Conservation (phyloP, 2,113 vertebrate species). For the Ammodytes dubius region DNA sequence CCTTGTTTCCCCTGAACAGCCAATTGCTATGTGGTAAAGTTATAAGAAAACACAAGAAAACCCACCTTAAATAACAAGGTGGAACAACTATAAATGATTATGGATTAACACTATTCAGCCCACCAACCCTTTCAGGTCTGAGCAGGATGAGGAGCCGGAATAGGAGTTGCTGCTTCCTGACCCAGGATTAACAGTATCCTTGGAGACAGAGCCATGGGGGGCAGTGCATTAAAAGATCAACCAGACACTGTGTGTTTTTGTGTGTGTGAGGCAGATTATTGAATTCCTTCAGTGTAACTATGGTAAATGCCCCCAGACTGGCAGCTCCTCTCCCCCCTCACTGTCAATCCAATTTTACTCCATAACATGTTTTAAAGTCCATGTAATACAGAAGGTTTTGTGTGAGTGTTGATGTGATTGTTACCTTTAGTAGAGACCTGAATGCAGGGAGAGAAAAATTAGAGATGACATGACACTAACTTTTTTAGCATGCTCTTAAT, state of each 20-base stretch:
- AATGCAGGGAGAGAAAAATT: too few relatives aligned
- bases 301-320: conserved; percentile 49
- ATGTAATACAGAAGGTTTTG: conserved; percentile 39
- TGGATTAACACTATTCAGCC: neutral
- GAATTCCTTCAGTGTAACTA: conserved; percentile 69
- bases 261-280: conserved; percentile 40
- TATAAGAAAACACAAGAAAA: neutral
- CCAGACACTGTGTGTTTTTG: conserved; percentile 37
- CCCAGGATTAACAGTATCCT: conserved; percentile 77
- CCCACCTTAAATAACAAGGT: too few relatives aligned
- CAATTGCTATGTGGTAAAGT: neutral
- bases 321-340: conserved; percentile 9
- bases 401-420: conserved; percentile 1
- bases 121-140: neutral
- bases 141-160: conserved; percentile 64
- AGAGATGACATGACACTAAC: too few relatives aligned
- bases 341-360: conserved; percentile 50
- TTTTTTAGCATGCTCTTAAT: too few relatives aligned
- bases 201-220: conserved; percentile 67
- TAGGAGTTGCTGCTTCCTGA: conserved; percentile 46
- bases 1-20: neutral
- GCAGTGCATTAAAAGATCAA: conserved; percentile 60
- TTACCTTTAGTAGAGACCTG: neutral
- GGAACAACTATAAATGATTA: neutral
- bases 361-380: conserved; percentile 5